A percentile compares a stretch with the other conserved stretches of the same genome.
Evolutionary conservation across 2,113 vertebrate genomes (phyloP).

Genomic region (Prunella himalayana): DNA sequence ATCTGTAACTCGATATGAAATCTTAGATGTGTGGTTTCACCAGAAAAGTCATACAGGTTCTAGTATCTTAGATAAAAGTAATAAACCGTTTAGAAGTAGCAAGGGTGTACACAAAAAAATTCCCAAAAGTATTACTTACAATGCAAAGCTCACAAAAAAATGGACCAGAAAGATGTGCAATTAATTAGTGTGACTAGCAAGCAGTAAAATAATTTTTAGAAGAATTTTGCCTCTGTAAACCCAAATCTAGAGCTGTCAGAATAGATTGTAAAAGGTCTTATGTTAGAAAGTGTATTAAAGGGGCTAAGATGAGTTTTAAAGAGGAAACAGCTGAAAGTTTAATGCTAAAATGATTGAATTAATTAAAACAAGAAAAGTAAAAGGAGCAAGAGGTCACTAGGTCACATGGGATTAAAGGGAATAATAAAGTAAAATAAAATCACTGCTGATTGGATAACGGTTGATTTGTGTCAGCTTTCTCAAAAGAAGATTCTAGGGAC

Average conservation of each 20-base stretch:
- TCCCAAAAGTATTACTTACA: background rate
- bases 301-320: background rate
- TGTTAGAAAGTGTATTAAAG: background rate
- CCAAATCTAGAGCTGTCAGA: background rate
- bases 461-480: background rate
- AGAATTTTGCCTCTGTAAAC: background rate
- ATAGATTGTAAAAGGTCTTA: background rate
- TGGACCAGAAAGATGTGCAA: background rate
- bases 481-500: background rate
- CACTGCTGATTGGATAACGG: background rate
- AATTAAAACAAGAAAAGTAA: background rate
- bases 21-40: background rate
- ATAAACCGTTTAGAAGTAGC: background rate
- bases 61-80: background rate
- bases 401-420: background rate
- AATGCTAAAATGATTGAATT: background rate
- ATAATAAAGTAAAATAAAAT: constrained; percentile 5
- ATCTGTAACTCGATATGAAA: background rate
- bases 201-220: background rate
- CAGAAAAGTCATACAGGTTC: background rate
- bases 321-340: background rate
- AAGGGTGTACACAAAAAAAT: background rate
- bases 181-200: background rate
- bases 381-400: background rate
- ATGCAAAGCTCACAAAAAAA: background rate